These are phyloP conservation scores for Phymatocera aterrima DNA, from an alignment of 2,888 invertebrate species.

Conservation along the genomic window DNA sequence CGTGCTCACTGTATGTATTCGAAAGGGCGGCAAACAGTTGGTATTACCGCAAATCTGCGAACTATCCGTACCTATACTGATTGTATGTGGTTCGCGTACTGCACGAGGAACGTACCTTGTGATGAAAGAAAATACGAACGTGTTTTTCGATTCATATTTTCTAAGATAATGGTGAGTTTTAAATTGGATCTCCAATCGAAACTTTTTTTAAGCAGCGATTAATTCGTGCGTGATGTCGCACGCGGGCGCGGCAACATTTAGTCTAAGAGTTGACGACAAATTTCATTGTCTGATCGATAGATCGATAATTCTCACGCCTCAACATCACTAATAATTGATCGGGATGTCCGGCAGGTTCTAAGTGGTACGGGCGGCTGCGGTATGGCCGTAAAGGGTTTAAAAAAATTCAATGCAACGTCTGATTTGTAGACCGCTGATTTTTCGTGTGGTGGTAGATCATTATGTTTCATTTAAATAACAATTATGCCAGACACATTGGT, in stretches of 20 bases:
- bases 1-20: not conserved
- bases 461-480: not conserved
- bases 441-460: conserved; percentile 23
- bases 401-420: not conserved
- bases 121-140: not conserved
- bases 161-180: not conserved
- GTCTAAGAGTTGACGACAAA: no score
- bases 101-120: no score
- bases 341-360: not conserved
- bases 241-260: not conserved
- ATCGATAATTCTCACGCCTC: no score
- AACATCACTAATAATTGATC: conserved; percentile 14
- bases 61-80: not conserved
- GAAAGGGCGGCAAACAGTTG: not conserved
- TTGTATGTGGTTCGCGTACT: no score
- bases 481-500: conserved; percentile 23
- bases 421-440: conserved; percentile 13
- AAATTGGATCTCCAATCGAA: not conserved
- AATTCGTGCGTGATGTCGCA: not conserved
- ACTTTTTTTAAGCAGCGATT: not conserved
- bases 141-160: not conserved
- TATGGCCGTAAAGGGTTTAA: conserved; percentile 6
- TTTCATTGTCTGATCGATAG: no score
- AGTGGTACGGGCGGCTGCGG: conserved; percentile 1
- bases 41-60: not conserved